Conservation (phyloP, 92 coral and sea anemone species). For the Phymanthus crucifer region DNA sequence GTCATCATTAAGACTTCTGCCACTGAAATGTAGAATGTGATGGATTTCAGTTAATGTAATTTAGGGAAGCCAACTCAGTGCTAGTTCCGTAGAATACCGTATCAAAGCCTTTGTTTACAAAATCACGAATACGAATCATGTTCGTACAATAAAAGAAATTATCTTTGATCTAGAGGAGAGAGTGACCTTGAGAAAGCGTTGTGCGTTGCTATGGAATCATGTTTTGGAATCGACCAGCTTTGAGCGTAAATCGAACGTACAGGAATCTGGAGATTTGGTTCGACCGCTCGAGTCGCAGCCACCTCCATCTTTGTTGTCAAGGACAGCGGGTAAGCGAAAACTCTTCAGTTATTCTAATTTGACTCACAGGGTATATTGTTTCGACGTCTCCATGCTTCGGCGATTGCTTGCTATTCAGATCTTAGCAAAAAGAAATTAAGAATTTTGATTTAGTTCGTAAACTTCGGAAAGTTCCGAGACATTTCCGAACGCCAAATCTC, state of each 20-base stretch:
- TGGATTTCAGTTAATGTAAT: slow-evolving; percentile 8
- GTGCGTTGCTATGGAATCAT: slow-evolving; percentile 50
- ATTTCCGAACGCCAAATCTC: too few relatives aligned
- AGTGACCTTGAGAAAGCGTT: slow-evolving; percentile 73
- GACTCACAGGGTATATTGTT: slow-evolving; percentile 65
- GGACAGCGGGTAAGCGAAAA: slow-evolving; percentile 13
- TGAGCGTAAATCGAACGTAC: slow-evolving; percentile 71
- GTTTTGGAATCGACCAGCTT: slow-evolving; percentile 82
- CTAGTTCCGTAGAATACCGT: neutral
- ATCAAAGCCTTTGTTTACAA: neutral
- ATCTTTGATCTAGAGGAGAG: neutral
- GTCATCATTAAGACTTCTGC: slow-evolving; percentile 75
- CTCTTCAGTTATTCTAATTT: neutral
- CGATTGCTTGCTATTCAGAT: slow-evolving; percentile 59
- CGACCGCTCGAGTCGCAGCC: slow-evolving; percentile 14
- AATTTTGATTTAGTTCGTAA: too few relatives aligned
- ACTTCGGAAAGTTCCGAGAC: too few relatives aligned
- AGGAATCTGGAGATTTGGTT: slow-evolving; percentile 22
- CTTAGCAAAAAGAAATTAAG: neutral
- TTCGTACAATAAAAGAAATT: neutral
- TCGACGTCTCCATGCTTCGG: slow-evolving; percentile 36
- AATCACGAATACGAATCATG: neutral
- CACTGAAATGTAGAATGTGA: slow-evolving; percentile 41
- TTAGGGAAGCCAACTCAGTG: slow-evolving; percentile 15
- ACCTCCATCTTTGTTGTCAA: slow-evolving; percentile 59